phyloP scores from a whole-genome alignment of 2,797 vertebrate species.

The Myotis pilosus region DNA sequence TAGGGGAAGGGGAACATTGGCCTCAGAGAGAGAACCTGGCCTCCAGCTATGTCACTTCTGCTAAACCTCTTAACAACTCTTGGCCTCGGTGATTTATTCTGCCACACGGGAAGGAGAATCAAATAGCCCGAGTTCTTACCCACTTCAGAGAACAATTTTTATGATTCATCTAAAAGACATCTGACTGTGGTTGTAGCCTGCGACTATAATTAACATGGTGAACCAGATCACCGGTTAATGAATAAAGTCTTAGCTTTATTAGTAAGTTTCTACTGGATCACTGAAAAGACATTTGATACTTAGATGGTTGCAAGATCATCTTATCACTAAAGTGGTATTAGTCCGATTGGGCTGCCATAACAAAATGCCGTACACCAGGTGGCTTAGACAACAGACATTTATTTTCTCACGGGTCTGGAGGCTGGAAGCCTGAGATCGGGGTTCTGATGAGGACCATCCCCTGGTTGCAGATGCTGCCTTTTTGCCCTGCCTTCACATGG shows the following conservation, averaged over 20 bases:
- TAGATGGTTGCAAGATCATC: neutral
- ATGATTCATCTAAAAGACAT: conserved; percentile 19
- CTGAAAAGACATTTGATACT: neutral
- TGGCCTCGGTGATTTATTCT: neutral
- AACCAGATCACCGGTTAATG: neutral
- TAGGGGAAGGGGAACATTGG: neutral
- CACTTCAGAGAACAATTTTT: neutral
- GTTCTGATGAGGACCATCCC: neutral
- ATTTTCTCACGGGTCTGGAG: neutral
- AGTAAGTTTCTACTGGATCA: conserved; percentile 37
- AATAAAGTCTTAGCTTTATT: neutral
- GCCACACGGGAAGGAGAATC: neutral
- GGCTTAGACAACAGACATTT: neutral
- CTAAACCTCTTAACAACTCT: neutral
- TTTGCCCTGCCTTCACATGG: neutral
- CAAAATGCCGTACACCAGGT: neutral
- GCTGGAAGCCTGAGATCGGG: neutral
- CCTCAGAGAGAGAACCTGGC: neutral
- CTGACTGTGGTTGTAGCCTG: neutral
- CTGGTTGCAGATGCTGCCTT: neutral
- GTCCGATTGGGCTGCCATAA: neutral
- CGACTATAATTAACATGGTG: conserved; percentile 33
- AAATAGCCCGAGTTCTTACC: neutral
- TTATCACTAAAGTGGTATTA: neutral
- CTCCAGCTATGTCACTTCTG: neutral